Base-by-base conservation (phyloP, 1,140 invertebrate genomes). In the Caligus rogercresseyi region DNA sequence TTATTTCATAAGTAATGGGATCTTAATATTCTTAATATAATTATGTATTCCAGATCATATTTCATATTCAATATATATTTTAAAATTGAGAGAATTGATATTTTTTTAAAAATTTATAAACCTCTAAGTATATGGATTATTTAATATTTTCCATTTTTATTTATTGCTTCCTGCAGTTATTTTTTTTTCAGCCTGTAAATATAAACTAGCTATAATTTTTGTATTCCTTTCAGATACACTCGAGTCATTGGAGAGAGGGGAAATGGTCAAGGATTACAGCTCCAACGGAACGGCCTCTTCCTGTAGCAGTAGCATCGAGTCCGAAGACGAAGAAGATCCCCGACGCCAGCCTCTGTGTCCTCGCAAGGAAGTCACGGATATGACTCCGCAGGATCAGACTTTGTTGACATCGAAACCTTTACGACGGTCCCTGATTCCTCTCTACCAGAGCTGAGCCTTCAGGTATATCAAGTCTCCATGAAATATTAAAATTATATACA, bases 371-470 rank as follows among this genome's bases (percentile, higher is more conserved):
- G 59, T 52, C 59, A 65, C 7, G 52, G 60, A 21, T 63, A 65
- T 16, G 43, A 31, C 14, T 65, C 52, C 15, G 59, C 23, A 62
- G 60, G 31, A 1, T 62, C 63, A 23, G 52, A 63, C 24, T 52
- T 63, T 54, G 57, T 63, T 15, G 52, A 65, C 26, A 63, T 52
- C 20, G 24, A 61, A 54, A 23, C 7, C 19, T 54, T 61, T 24
- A 68, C 68, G 60, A 65, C 67, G 56, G 66, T 67, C 18, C 63
- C 65, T 11, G 67, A 67, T 58, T 52, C 63, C 13, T 66, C 66
- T 54, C 16, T 67, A n/a, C 62, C 61, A 25, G 67, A 67, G 24
- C 19, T 68, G 4, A 66, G 65, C 18, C 43, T 67, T 3, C 67
- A 68, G 66, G 67, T 68, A n/a, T 43, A n/a, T 43, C 7, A 23